Evolutionary conservation across 1,140 invertebrate species (phyloP).

Genomic region (Episyrphus balteatus): DNA sequence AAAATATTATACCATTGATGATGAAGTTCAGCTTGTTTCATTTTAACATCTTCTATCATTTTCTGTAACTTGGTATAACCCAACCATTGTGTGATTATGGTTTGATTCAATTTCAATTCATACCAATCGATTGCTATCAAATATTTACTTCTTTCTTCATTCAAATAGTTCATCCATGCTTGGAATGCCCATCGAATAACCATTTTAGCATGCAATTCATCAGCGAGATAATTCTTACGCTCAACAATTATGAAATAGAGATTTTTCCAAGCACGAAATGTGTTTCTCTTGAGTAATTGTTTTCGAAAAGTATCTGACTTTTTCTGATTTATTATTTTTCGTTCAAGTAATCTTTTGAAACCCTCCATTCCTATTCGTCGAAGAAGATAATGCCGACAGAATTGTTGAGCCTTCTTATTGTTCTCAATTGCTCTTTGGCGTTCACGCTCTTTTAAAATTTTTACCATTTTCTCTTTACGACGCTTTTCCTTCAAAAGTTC

Average conservation of each 20-base stretch:
- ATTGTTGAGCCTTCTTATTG: conserved; percentile 43
- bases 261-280: conserved; percentile 42
- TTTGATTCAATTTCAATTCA: conserved; percentile 42
- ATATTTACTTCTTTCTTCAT: conserved; percentile 38
- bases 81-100: conserved; percentile 42
- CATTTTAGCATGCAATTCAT: conserved; percentile 38
- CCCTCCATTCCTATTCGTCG: conserved; percentile 40
- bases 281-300: conserved; percentile 38
- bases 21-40: conserved; percentile 41
- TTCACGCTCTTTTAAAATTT: conserved; percentile 42
- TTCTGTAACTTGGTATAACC: conserved; percentile 35
- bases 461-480: conserved; percentile 46
- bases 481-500: conserved; percentile 46
- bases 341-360: conserved; percentile 40
- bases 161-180: conserved; percentile 36
- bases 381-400: conserved; percentile 43
- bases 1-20: conserved; percentile 38
- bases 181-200: conserved; percentile 31
- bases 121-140: conserved; percentile 51
- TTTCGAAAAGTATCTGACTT: conserved; percentile 38
- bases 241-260: conserved; percentile 37
- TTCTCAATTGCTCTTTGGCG: conserved; percentile 40
- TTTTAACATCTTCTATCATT: conserved; percentile 39
- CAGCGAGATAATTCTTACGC: conserved; percentile 38
- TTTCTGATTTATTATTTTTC: conserved; percentile 39